Base-by-base conservation (phyloP, 2,888 invertebrate genomes). In the Synergus laeviventris region DNA sequence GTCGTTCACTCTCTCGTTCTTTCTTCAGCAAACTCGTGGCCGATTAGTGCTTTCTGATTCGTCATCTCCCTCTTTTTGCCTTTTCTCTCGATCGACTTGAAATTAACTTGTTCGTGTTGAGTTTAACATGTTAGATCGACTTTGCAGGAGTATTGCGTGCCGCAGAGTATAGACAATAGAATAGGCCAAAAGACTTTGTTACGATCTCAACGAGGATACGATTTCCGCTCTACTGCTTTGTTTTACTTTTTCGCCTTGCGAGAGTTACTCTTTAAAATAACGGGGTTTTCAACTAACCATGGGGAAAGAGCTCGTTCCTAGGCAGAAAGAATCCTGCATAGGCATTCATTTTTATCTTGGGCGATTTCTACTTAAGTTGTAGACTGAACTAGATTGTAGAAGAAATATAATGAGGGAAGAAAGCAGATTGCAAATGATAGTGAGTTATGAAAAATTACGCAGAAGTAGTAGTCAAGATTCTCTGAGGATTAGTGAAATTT, bases 21-120 rank as follows among this genome's bases (percentile, higher is more conserved):
- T 11, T 42, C 42, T 42, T 42, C 12, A 21, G 16, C 49, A 39
- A 64, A 74, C 76, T 75, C 75, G 75, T 42, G 74, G 79, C 79
- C 77, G 76, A 45, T 79, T 81, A 81, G 79, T 76, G 66, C 76
- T 60, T 75, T 74, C 79, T 45, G 76, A 79, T 7, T 64, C 14
- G 36, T 62, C 38, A 38, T 38, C 38, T 49, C n/a, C 3, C 18
- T 62, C 38, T 62, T 18, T 60, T 39, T 64, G 38, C 38, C 61
- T n/a, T 5, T 38, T 36, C 61, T 61, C 36, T 16, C 36, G 38
- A 38, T 36, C 62, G 18, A 62, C 62, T 38, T 62, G 62, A 38
- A 49, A 70, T 70, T 49, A 70, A 49, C 70, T 49, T 49, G 70
- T 70, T 70, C 70, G 49, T 79, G 80, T 78, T 78, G 78, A 77